Conservation (phyloP, 2,888 invertebrate species). For the Rhamnusium bicolor region DNA sequence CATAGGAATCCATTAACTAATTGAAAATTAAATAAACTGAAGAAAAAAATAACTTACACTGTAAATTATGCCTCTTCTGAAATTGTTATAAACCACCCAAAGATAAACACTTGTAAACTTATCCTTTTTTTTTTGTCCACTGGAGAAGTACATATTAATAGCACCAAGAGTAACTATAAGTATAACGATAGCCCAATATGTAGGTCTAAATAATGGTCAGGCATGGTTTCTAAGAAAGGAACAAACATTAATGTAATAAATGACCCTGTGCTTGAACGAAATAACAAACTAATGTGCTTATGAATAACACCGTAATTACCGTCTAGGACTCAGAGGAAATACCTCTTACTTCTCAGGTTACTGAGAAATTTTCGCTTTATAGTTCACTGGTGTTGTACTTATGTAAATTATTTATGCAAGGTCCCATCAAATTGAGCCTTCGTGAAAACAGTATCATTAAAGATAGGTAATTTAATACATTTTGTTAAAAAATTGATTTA, state of each 20-base stretch:
- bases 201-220: background rate
- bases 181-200: background rate
- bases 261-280: slow-evolving; percentile 10
- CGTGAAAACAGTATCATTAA: background rate
- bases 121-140: background rate
- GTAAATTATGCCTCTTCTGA: background rate
- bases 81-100: background rate
- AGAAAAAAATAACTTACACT: too few species aligned
- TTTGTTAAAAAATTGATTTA: too few species aligned
- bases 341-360: slow-evolving; percentile 46
- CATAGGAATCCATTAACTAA: too few species aligned
- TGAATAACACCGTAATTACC: slow-evolving; percentile 49
- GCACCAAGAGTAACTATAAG: background rate
- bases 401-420: background rate
- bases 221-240: slow-evolving; percentile 4
- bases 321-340: slow-evolving; percentile 50
- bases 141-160: background rate
- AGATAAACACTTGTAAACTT: background rate
- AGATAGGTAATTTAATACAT: too few species aligned
- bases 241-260: slow-evolving; percentile 4
- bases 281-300: slow-evolving; percentile 21
- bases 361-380: slow-evolving; percentile 37
- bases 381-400: background rate
- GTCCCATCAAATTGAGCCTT: background rate
- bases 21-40: too few species aligned